A percentile compares a stretch with the other conserved stretches of the same genome.
Evolutionary conservation across 2,113 vertebrate species (phyloP).

Genomic region (Ancistrus triradiatus): DNA sequence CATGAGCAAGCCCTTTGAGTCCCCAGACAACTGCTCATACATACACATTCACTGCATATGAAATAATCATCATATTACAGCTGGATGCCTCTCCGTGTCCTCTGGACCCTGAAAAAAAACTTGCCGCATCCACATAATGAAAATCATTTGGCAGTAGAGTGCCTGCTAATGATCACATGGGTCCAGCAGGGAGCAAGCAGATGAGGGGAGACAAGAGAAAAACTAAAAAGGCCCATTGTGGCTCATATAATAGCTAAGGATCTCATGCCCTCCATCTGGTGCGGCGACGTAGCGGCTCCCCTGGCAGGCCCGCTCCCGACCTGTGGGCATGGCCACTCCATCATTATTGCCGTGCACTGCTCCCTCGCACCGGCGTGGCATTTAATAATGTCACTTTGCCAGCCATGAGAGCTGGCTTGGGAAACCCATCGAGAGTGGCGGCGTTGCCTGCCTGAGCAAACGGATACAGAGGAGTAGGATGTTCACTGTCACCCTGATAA

Average conservation of each 20-base stretch:
- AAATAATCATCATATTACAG: not conserved
- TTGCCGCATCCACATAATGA: slow-evolving; percentile 17
- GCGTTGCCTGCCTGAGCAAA: slow-evolving; percentile 38
- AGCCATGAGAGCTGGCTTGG: slow-evolving; percentile 19
- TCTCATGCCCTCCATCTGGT: slow-evolving; percentile 47
- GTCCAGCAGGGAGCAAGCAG: slow-evolving; percentile 36
- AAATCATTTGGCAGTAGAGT: slow-evolving; percentile 38
- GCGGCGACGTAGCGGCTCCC: slow-evolving; percentile 39
- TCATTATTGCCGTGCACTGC: slow-evolving; percentile 40
- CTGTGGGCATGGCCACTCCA: slow-evolving; percentile 44
- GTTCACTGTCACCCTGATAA: slow-evolving; percentile 34
- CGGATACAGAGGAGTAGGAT: slow-evolving; percentile 15
- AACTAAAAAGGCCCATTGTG: slow-evolving; percentile 30
- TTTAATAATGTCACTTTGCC: slow-evolving; percentile 44
- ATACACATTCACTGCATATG: too few relatives aligned
- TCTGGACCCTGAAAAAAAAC: slow-evolving; percentile 7
- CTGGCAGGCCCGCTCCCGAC: slow-evolving; percentile 31
- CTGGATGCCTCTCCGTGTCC: not conserved
- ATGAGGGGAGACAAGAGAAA: slow-evolving; percentile 32
- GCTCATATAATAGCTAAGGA: slow-evolving; percentile 42
- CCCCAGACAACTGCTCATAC: too few relatives aligned
- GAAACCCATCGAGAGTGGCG: slow-evolving; percentile 31
- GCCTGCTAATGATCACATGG: slow-evolving; percentile 40
- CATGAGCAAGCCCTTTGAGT: too few relatives aligned
- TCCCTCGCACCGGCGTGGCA: slow-evolving; percentile 42